phyloP scores from a whole-genome alignment of 2,797 vertebrate genomes.

The Gila robusta region DNA sequence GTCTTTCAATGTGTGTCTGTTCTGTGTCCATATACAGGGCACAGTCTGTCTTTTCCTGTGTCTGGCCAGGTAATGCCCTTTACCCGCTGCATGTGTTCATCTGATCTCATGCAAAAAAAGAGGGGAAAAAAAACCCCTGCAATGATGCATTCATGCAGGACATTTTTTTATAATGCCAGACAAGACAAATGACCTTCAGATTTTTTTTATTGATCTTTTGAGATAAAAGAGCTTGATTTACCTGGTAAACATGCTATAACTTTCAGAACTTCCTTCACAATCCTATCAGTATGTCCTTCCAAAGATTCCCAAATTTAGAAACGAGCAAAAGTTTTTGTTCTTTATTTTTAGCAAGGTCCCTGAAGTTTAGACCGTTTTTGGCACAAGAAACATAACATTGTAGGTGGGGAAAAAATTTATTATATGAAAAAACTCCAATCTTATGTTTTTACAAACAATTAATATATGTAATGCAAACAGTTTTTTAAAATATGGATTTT shows the following conservation, averaged over 20 bases:
- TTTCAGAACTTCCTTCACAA: not conserved
- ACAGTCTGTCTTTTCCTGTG: conserved; percentile 42
- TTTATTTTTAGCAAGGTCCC: not conserved
- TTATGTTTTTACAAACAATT: not conserved
- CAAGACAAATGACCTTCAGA: not conserved
- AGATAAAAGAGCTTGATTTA: conserved; percentile 8
- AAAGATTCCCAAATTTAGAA: not conserved
- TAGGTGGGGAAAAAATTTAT: not conserved
- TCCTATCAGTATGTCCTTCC: not conserved
- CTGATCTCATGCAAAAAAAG: not conserved
- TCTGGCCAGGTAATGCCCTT: conserved; percentile 55
- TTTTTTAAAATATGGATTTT: not conserved
- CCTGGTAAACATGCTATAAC: not conserved
- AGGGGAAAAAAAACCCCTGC: not conserved
- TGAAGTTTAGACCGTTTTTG: not conserved
- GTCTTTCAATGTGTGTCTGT: conserved; percentile 51
- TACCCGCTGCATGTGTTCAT: conserved; percentile 52
- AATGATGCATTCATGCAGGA: not conserved
- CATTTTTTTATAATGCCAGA: not conserved
- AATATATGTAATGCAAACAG: not conserved
- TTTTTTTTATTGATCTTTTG: conserved; percentile 2
- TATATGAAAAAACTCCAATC: not conserved
- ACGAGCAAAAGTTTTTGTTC: not conserved
- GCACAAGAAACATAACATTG: not conserved
- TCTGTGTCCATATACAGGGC: conserved; percentile 59